phyloP scores from a whole-genome alignment of 2,113 vertebrate species.

The Channa maculata region DNA sequence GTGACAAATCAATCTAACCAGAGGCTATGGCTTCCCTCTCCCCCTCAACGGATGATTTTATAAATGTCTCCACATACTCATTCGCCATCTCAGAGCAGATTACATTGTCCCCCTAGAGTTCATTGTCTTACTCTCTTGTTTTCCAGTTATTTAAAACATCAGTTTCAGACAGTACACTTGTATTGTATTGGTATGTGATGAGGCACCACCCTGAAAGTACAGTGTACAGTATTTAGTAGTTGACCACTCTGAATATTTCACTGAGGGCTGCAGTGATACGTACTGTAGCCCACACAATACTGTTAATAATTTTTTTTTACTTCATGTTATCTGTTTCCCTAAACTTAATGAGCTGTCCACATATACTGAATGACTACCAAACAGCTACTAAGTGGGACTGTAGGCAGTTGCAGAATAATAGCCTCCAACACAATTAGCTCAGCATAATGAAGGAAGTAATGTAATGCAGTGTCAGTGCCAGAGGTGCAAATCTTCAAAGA shows the following conservation, averaged over 20 bases:
- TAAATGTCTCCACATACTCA: slow-evolving; percentile 45
- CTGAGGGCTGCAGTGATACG: slow-evolving; percentile 21
- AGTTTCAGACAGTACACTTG: background rate
- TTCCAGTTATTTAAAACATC: slow-evolving; percentile 24
- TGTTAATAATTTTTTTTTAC: slow-evolving; percentile 35
- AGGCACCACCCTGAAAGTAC: background rate
- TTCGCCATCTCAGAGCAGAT: slow-evolving; percentile 50
- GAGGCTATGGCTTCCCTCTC: slow-evolving; percentile 33
- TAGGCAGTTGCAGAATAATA: slow-evolving; percentile 53
- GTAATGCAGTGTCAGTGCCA: slow-evolving; percentile 32
- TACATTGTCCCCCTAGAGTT: slow-evolving; percentile 12
- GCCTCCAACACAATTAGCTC: slow-evolving; percentile 45
- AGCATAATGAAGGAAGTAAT: slow-evolving; percentile 43
- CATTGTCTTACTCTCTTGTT: slow-evolving; percentile 3
- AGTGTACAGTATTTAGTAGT: background rate
- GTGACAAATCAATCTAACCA: slow-evolving; percentile 56
- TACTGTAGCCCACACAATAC: slow-evolving; percentile 5
- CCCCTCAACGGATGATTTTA: slow-evolving; percentile 48
- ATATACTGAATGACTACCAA: slow-evolving; percentile 31
- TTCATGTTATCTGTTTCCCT: slow-evolving; percentile 32
- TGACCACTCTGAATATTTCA: background rate
- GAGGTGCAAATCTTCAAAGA: slow-evolving; percentile 51
- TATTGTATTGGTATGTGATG: background rate
- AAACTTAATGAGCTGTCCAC: slow-evolving; percentile 43
- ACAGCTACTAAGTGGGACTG: slow-evolving; percentile 38